phyloP scores from a whole-genome alignment of 2,888 invertebrate species.

The Syrphus vitripennis region DNA sequence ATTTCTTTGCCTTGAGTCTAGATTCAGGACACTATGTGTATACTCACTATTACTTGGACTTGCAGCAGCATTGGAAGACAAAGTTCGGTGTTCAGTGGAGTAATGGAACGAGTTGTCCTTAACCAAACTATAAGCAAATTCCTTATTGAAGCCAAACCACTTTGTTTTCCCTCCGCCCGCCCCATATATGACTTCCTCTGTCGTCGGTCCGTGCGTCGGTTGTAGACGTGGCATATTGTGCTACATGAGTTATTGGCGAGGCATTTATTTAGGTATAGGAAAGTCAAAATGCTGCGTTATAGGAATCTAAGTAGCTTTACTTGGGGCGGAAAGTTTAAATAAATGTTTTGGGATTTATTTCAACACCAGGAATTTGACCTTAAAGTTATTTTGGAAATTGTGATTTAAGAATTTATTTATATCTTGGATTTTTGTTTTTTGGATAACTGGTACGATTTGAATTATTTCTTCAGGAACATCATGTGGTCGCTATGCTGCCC shows the following conservation, averaged over 20 bases:
- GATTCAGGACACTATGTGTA: conserved; percentile 35
- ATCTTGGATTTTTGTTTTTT: too few relatives aligned
- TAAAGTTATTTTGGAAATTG: not conserved
- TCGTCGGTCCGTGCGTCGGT: too few relatives aligned
- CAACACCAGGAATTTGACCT: not conserved
- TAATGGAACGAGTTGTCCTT: conserved; percentile 47
- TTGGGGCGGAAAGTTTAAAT: conserved; percentile 2
- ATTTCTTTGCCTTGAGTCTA: not conserved
- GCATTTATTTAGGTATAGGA: conserved; percentile 7
- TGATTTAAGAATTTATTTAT: too few relatives aligned
- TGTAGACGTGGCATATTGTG: conserved; percentile 63
- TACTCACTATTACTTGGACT: conserved; percentile 12
- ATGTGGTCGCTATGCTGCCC: too few relatives aligned
- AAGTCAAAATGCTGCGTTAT: conserved; percentile 54
- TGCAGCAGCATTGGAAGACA: conserved; percentile 54
- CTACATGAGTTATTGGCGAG: conserved; percentile 67
- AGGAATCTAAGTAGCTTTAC: conserved; percentile 19
- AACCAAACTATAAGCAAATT: conserved; percentile 47
- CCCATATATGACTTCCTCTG: conserved; percentile 40
- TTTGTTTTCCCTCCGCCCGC: conserved; percentile 36
- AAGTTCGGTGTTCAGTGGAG: conserved; percentile 30
- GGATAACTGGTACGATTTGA: too few relatives aligned
- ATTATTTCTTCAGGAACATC: too few relatives aligned
- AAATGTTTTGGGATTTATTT: not conserved
- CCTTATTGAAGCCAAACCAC: conserved; percentile 67